Evolutionary conservation across 2,797 vertebrate species (phyloP), one percentile per base, ranked within the genome.

Genomic region (Pteronotus mesoamericanus): DNA sequence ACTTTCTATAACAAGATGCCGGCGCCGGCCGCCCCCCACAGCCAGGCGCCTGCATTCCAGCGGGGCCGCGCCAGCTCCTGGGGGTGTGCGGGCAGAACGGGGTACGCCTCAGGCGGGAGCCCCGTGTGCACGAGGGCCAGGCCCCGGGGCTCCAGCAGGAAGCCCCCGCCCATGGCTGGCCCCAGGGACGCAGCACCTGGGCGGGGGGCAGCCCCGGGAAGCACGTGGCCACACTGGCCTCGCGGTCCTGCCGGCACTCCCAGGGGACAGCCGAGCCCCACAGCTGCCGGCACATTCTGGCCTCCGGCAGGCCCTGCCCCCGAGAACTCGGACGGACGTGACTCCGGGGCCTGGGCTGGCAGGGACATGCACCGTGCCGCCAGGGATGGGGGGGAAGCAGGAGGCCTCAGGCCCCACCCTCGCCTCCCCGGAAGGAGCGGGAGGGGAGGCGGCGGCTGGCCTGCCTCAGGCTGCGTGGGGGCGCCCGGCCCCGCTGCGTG

Each of bases 1-100:
- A 95, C 53, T 91, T 92, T 91, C 94, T 74, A 78, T 90, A 74
- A 95, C 88, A n/a, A 22, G 77, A 82, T 75, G 57, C 79, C 66
- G 96, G 95, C 66, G 53, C 97, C 97, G 97, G 74, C 93, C 34
- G 84, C 91, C 95, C 96, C 84, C 93, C 59, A 66, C 39, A 48
- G 92, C 85, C 94, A 26, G 75, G 85, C 2, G 71, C 84, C 88
- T 46, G 82, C 95, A 94, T 96, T 97, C 94, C 92, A 90, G 69
- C 42, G 87, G 94, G 74, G 69, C 95, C 4, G 0, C 3, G 18
- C n/a, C 34, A 12, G 77, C 69, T 91, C 89, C 80, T 18, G 8
- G 3, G 92, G 91, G 39, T 64, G 74, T 0, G 21, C 32, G 64
- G 55, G 74, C 42, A 39, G 74, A 37, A 29, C 21, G 0, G 21